These are phyloP conservation scores for Harlomillsia oculata DNA, from an alignment of 1,140 invertebrate genomes.

Conservation along the genomic window DNA sequence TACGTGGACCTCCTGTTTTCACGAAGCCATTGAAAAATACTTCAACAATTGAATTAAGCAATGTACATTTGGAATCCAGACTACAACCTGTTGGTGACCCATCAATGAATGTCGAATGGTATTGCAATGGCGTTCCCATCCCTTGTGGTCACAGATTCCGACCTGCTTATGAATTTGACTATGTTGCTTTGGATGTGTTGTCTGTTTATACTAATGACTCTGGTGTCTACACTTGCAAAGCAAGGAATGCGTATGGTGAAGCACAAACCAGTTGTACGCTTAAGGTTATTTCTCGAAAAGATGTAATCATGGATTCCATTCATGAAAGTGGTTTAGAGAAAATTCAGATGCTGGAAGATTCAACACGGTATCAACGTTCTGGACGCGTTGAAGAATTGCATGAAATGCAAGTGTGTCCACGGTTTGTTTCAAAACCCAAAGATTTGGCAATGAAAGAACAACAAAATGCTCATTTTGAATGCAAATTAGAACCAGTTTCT, in stretches of 20 bases:
- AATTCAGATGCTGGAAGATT: slow-evolving; percentile 81
- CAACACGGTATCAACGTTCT: slow-evolving; percentile 69
- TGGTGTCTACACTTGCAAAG: slow-evolving; percentile 88
- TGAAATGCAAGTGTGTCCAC: slow-evolving; percentile 66
- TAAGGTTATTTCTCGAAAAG: slow-evolving; percentile 53
- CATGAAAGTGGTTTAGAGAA: slow-evolving; percentile 74
- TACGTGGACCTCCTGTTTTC: slow-evolving; percentile 74
- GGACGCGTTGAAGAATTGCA: slow-evolving; percentile 65
- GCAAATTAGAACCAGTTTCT: slow-evolving; percentile 90
- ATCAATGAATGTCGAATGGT: slow-evolving; percentile 93
- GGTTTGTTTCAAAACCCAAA: slow-evolving; percentile 76
- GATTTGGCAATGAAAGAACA: slow-evolving; percentile 71
- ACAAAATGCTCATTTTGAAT: slow-evolving; percentile 93
- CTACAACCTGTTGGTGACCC: slow-evolving; percentile 89
- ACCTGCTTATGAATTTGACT: slow-evolving; percentile 94
- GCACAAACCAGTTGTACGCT: slow-evolving; percentile 85
- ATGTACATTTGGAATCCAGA: slow-evolving; percentile 85
- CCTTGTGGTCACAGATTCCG: slow-evolving; percentile 76
- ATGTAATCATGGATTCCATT: slow-evolving; percentile 7
- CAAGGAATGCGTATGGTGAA: slow-evolving; percentile 81
- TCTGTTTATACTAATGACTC: slow-evolving; percentile 94
- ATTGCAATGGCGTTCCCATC: slow-evolving; percentile 66
- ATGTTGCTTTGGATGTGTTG: slow-evolving; percentile 88
- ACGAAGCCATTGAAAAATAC: slow-evolving; percentile 79
- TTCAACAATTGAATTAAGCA: slow-evolving; percentile 81